A percentile compares a stretch with the other conserved stretches of the same genome.
These are phyloP conservation scores for Penaeus vannamei DNA, from an alignment of 1,140 invertebrate species.

Conservation along the genomic window DNA sequence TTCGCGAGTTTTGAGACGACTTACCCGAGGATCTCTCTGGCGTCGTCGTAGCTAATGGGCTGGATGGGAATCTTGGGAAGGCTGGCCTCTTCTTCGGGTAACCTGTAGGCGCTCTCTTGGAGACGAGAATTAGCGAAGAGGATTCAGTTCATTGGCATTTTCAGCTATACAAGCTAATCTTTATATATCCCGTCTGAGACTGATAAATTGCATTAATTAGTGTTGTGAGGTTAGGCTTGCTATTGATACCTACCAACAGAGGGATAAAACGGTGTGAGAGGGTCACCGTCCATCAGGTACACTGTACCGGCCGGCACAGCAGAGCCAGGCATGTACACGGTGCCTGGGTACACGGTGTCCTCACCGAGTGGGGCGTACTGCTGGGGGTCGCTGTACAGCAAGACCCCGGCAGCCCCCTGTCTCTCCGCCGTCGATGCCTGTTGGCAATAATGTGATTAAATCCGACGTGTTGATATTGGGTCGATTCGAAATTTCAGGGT, in stretches of 20 bases:
- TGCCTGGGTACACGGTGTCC: constrained; percentile 49
- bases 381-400: not conserved
- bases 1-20: no score
- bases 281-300: constrained; percentile 46
- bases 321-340: constrained; percentile 52
- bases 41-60: constrained; percentile 64
- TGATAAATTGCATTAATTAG: not conserved
- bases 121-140: not conserved
- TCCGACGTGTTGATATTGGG: not conserved
- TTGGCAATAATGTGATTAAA: not conserved
- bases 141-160: not conserved
- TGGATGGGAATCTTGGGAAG: constrained; percentile 67
- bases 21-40: constrained; percentile 50
- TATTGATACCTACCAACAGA: constrained; percentile 45
- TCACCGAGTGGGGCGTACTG: constrained; percentile 13
- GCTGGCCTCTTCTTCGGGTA: constrained; percentile 50
- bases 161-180: not conserved
- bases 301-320: constrained; percentile 53
- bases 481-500: not conserved
- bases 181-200: constrained; percentile 12
- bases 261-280: constrained; percentile 63
- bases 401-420: constrained; percentile 21
- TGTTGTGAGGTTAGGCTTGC: not conserved
- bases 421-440: constrained; percentile 23
- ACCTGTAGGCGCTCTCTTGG: constrained; percentile 51